phyloP scores from a whole-genome alignment of 1,140 invertebrate genomes.

The Drosophila equinoxialis region DNA sequence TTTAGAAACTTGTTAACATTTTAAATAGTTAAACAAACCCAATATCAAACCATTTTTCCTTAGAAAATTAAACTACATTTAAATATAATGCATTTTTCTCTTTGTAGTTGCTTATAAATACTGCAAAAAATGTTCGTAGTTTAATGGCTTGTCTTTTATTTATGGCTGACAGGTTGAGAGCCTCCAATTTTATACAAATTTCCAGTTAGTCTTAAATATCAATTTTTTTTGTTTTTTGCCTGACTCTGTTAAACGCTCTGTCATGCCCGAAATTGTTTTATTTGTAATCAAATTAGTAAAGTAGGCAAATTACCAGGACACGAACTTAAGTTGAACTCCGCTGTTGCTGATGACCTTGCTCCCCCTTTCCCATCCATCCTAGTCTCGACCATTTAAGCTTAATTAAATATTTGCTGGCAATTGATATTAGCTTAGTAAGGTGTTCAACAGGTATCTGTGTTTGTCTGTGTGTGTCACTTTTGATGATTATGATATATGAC shows the following conservation, averaged over 20 bases:
- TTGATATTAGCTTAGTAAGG: slow-evolving; percentile 66
- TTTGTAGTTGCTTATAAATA: no score
- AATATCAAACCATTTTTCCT: no score
- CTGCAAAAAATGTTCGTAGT: no score
- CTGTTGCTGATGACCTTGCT: slow-evolving; percentile 44
- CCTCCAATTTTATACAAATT: neutral
- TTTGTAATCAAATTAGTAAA: slow-evolving; percentile 36
- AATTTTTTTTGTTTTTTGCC: slow-evolving; percentile 19
- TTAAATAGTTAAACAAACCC: no score
- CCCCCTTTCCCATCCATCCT: neutral
- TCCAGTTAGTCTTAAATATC: neutral
- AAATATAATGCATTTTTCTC: no score
- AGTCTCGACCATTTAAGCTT: slow-evolving; percentile 50
- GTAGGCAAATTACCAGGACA: slow-evolving; percentile 15
- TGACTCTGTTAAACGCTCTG: slow-evolving; percentile 13
- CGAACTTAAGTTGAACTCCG: slow-evolving; percentile 25
- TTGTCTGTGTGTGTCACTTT: slow-evolving; percentile 44
- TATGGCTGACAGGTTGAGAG: no score
- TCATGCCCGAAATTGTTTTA: slow-evolving; percentile 45
- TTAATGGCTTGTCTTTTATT: no score
- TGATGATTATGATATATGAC: slow-evolving; percentile 68
- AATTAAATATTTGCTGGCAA: slow-evolving; percentile 74
- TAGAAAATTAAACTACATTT: no score
- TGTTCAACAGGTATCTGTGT: slow-evolving; percentile 31
- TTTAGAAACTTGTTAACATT: no score